Base-by-base conservation (phyloP, 2,113 vertebrate species). In the Marcusenius ussheri region DNA sequence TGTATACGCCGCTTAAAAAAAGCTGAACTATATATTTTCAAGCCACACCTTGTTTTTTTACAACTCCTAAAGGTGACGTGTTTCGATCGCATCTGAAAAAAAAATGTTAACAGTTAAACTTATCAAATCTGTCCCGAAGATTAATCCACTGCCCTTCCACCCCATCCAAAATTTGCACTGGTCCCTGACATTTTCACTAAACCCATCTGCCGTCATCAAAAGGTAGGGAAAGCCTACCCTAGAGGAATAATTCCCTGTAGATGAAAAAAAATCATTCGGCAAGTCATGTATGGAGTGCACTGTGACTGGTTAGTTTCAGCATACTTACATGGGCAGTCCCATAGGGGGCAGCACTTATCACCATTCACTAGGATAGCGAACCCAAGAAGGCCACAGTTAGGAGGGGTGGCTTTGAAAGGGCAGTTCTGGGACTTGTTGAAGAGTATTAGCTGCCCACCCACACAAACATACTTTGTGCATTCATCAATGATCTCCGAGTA, bases 301-400 rank as follows among this genome's bases (percentile, higher is more conserved):
- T 87, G 13, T 10, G 15, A 27, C 8, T 24, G 17, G 15, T 45
- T 11, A 8, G 46, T 77, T 56, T 88, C 6, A 58, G 39, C 88
- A 45, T 90, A 95, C 98, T 98, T 94, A 99, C 98, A 99, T 94
- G 98, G 96, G 92, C 98, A 99, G 91, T 97, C 96, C 98, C 98
- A 99, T 93, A 96, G 92, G 0, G 98, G 98, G 89, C 98, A 99
- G 95, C 98, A 99, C 91, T 95, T 98, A 94, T 99, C 98, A 88
- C 97, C 97, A 24, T 98, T 98, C 58, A 95, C 94, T 91, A 97
- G 96, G 47, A 97, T 87, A 0, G 97, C 97, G 1, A 98, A 97
- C 91, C 98, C 98, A 66, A 98, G 93, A 92, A 99, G 94, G 90
- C 98, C 98, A 87, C 98, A 99, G 95, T 94, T 97, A 3, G 97